Conservation (phyloP, 1,140 invertebrate species). For the Brachionus calyciflorus region DNA sequence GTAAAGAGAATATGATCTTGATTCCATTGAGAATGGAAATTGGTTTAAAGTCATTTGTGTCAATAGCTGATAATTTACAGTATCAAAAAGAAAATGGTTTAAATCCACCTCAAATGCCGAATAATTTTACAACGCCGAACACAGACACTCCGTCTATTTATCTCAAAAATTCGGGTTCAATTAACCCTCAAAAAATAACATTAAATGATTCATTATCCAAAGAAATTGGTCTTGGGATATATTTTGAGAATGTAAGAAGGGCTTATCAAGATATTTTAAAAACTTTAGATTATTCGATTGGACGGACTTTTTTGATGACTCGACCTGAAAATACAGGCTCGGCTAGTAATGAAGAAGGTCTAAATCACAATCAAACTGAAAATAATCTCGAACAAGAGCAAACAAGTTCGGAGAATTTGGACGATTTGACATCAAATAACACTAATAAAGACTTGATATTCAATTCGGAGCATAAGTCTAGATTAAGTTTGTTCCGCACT, state of each 20-base stretch:
- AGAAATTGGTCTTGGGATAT: constrained; percentile 93
- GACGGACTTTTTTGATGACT: constrained; percentile 88
- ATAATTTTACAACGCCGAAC: constrained; percentile 78
- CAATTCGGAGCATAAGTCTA: constrained; percentile 87
- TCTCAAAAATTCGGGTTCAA: constrained; percentile 56
- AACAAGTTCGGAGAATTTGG: not conserved
- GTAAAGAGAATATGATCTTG: constrained; percentile 26
- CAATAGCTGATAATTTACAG: constrained; percentile 95
- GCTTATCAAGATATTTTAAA: constrained; percentile 92
- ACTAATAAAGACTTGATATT: constrained; percentile 48
- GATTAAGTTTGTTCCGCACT: constrained; percentile 94
- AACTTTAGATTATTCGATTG: constrained; percentile 92
- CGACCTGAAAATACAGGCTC: constrained; percentile 9
- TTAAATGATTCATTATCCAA: constrained; percentile 70
- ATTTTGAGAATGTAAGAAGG: constrained; percentile 88
- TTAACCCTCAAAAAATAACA: constrained; percentile 42
- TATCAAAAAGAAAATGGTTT: constrained; percentile 79
- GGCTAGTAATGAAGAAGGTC: not conserved
- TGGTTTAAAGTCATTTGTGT: constrained; percentile 85
- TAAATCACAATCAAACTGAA: not conserved
- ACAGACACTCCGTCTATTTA: constrained; percentile 49
- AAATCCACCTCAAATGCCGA: constrained; percentile 87
- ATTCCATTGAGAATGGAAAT: constrained; percentile 77
- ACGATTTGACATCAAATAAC: constrained; percentile 67
- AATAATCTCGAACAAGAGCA: not conserved